phyloP scores from a whole-genome alignment of 2,888 invertebrate species.

The Meta bourneti region DNA sequence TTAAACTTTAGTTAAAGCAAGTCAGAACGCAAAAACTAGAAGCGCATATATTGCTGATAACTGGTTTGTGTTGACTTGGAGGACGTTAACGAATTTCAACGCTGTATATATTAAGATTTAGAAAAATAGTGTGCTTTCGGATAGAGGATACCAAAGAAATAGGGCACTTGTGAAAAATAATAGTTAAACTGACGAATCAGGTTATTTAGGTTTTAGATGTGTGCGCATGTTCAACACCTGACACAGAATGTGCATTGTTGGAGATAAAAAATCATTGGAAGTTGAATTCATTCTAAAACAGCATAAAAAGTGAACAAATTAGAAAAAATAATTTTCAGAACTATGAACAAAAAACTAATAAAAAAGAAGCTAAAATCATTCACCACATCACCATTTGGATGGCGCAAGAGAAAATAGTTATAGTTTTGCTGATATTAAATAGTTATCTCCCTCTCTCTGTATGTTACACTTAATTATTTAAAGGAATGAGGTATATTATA shows the following conservation, averaged over 20 bases:
- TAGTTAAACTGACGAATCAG: neutral
- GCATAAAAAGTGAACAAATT: too few relatives aligned
- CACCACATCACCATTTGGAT: too few relatives aligned
- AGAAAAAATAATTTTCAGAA: too few relatives aligned
- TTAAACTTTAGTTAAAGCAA: neutral
- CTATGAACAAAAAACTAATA: too few relatives aligned
- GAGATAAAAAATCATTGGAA: neutral
- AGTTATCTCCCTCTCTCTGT: too few relatives aligned
- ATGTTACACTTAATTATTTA: too few relatives aligned
- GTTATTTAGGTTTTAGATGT: neutral
- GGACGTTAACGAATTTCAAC: neutral
- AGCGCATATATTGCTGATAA: neutral
- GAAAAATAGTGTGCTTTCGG: neutral
- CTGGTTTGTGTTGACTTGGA: neutral
- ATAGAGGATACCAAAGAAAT: neutral
- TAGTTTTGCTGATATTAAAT: too few relatives aligned
- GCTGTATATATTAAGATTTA: neutral
- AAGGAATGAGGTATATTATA: too few relatives aligned
- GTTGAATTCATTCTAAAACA: neutral
- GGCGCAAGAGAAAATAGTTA: too few relatives aligned
- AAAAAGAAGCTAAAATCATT: too few relatives aligned
- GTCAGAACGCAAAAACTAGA: neutral
- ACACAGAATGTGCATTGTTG: neutral
- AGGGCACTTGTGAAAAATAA: neutral
- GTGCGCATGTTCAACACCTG: neutral